Evolutionary conservation across 2,797 vertebrate species (phyloP).

Genomic region (Cephalopachus bancanus): DNA sequence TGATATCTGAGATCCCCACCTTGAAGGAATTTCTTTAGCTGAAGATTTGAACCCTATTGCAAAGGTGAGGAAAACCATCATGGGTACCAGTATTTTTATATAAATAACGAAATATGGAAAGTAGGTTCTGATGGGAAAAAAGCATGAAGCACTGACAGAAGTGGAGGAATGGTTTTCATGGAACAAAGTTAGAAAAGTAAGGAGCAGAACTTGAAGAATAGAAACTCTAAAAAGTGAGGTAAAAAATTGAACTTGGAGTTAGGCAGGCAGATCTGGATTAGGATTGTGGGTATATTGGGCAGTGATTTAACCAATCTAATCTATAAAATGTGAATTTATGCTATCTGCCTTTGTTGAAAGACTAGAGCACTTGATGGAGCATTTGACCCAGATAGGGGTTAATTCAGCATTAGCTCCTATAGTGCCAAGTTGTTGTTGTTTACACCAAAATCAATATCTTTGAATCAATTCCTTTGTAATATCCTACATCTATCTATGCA

Average conservation of each 20-base stretch:
- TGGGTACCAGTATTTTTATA: neutral
- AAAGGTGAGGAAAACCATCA: neutral
- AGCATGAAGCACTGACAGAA: neutral
- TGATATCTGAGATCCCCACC: neutral
- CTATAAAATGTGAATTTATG: neutral
- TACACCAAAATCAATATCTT: neutral
- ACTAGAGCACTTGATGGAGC: neutral
- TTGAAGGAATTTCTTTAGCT: neutral
- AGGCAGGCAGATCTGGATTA: neutral
- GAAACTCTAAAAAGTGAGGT: neutral
- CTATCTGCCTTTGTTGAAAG: neutral
- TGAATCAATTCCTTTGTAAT: neutral
- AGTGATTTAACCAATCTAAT: neutral
- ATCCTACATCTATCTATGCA: neutral
- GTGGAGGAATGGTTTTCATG: neutral
- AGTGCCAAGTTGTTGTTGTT: neutral
- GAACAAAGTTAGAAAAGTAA: neutral
- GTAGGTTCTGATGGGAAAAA: neutral
- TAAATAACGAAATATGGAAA: slow-evolving; percentile 22
- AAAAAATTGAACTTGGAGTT: neutral
- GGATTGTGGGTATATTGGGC: neutral
- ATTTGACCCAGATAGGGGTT: neutral
- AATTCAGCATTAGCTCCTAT: neutral
- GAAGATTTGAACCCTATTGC: neutral
- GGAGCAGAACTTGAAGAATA: neutral